A percentile compares a stretch with the other conserved stretches of the same genome.
phyloP scores from a whole-genome alignment of 2,113 vertebrate genomes.

The Lamprologus speciosus region DNA sequence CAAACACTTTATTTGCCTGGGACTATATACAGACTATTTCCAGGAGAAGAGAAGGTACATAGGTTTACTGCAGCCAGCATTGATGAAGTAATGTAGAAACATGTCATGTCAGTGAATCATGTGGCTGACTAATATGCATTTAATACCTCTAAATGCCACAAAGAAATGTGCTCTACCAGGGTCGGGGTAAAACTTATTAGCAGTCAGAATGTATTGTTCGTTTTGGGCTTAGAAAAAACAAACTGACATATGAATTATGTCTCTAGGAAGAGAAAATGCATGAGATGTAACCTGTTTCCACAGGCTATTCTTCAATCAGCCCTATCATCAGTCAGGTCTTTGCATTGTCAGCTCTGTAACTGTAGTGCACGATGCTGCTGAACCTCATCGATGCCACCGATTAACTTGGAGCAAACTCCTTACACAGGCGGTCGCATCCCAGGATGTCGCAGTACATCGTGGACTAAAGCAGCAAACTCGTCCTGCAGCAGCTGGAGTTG shows the following conservation, averaged over 20 bases:
- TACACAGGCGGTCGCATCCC: neutral
- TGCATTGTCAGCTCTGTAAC: neutral
- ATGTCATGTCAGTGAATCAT: neutral
- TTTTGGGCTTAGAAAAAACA: neutral
- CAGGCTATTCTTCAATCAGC: neutral
- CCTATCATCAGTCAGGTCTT: neutral
- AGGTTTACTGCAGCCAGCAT: neutral
- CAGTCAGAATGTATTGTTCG: neutral
- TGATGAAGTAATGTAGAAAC: neutral
- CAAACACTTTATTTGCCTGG: neutral
- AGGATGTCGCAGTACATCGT: slow-evolving; percentile 43
- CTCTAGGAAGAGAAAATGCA: neutral
- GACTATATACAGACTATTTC: neutral
- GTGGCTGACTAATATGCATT: neutral
- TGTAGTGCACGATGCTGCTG: neutral
- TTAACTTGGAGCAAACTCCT: neutral
- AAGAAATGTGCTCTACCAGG: neutral
- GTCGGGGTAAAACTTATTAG: neutral
- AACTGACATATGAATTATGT: neutral
- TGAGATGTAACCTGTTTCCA: neutral
- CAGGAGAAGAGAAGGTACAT: neutral
- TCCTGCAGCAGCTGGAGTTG: slow-evolving; percentile 50
- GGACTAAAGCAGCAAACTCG: slow-evolving; percentile 21
- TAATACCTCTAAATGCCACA: neutral
- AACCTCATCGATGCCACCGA: neutral